A percentile compares a stretch with the other conserved stretches of the same genome.
These are phyloP conservation scores for Orcinus orca DNA, from an alignment of 2,113 vertebrate species.

Conservation along the genomic window DNA sequence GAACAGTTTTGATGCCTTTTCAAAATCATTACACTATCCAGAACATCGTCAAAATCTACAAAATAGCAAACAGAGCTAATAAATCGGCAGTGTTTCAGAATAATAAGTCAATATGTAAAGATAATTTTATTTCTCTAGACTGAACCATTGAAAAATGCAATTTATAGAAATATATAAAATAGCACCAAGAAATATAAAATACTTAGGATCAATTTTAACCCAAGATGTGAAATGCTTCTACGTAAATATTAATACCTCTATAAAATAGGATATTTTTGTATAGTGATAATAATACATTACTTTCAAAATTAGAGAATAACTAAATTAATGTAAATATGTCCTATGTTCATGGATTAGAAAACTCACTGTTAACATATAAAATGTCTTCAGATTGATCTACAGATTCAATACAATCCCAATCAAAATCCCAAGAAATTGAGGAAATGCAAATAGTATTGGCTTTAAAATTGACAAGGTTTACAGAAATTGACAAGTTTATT, in stretches of 20 bases:
- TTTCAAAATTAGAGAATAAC: neutral
- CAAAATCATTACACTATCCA: neutral
- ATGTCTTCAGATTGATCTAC: neutral
- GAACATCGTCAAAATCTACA: neutral
- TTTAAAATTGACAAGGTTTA: neutral
- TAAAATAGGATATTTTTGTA: neutral
- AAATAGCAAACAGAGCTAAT: neutral
- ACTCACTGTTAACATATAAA: neutral
- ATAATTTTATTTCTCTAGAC: neutral
- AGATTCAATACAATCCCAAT: neutral
- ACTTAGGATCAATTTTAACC: neutral
- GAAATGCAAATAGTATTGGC: neutral
- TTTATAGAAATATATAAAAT: neutral
- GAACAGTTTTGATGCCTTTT: neutral
- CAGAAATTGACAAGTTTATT: neutral
- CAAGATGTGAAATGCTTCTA: neutral
- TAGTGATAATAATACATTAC: neutral
- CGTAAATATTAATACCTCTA: neutral
- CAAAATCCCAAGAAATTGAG: neutral
- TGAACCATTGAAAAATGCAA: neutral
- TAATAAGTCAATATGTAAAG: neutral
- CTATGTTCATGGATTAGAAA: neutral
- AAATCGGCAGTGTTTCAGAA: neutral
- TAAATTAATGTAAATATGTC: neutral
- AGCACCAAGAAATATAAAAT: neutral